These are phyloP conservation scores for Poecilobothrus nobilitatus DNA, from an alignment of 2,888 invertebrate species.

Conservation along the genomic window DNA sequence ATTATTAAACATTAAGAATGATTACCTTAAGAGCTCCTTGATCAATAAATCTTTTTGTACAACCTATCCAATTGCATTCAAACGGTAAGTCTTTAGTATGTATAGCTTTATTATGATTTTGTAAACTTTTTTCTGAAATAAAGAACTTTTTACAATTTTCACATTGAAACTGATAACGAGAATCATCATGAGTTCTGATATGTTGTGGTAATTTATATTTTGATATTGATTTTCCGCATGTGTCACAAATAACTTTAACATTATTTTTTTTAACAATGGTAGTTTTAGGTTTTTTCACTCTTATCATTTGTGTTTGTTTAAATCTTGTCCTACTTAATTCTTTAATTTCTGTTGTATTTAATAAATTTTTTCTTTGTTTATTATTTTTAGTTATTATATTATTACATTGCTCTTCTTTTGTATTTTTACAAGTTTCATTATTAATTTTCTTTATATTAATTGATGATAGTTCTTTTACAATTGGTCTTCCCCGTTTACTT, in stretches of 20 bases:
- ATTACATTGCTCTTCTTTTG: background rate
- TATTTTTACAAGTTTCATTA: background rate
- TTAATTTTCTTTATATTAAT: background rate
- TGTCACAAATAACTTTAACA: background rate
- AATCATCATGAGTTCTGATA: background rate
- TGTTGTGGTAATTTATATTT: conserved; percentile 8
- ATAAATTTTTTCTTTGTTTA: too few relatives aligned
- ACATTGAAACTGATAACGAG: background rate
- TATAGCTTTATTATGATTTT: conserved; percentile 2
- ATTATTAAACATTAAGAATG: background rate
- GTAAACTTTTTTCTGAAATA: conserved; percentile 9
- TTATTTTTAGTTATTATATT: too few relatives aligned
- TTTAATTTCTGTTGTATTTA: too few relatives aligned
- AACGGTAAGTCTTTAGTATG: background rate
- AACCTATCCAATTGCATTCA: background rate
- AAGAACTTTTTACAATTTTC: background rate
- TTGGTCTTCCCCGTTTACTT: background rate
- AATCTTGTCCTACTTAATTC: background rate
- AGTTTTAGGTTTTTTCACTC: background rate
- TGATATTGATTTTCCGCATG: conserved; percentile 1
- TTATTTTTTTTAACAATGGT: background rate
- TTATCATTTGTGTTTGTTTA: background rate
- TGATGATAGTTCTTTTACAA: background rate
- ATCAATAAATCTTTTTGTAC: conserved; percentile 4
- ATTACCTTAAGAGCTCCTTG: background rate